Evolutionary conservation across 2,797 vertebrate species (phyloP).

Genomic region (Darevskia nairensis): DNA sequence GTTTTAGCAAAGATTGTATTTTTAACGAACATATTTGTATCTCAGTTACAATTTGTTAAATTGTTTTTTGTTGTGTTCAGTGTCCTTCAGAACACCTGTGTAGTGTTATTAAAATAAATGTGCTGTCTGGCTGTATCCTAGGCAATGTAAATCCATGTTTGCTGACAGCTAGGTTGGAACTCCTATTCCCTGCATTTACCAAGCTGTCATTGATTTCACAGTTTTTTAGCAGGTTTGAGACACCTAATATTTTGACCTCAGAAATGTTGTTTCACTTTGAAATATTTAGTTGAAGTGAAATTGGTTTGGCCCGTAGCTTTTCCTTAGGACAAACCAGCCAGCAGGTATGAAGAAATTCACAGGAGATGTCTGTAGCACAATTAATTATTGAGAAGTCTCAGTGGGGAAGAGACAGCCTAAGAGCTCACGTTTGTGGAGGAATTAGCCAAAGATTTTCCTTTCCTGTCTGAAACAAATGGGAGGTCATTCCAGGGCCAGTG

Average conservation of each 20-base stretch:
- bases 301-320: conserved; percentile 61
- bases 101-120: conserved; percentile 42
- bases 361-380: conserved; percentile 52
- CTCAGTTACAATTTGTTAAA: conserved; percentile 10
- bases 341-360: conserved; percentile 45
- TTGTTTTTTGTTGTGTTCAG: not conserved
- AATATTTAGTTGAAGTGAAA: conserved; percentile 61
- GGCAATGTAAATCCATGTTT: conserved; percentile 51
- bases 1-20: conserved; percentile 18
- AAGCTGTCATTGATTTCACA: conserved; percentile 21
- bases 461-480: conserved; percentile 45
- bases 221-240: conserved; percentile 42
- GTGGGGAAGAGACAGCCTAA: conserved; percentile 28
- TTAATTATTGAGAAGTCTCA: conserved; percentile 68
- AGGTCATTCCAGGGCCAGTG: conserved; percentile 38
- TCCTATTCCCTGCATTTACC: conserved; percentile 17
- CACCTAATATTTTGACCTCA: conserved; percentile 56
- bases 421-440: conserved; percentile 55
- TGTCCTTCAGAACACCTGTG: conserved; percentile 32
- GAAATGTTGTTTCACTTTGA: conserved; percentile 44
- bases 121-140: conserved; percentile 36
- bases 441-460: conserved; percentile 21
- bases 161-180: conserved; percentile 49
- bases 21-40: conserved; percentile 17
- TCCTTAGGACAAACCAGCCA: conserved; percentile 55